Evolutionary conservation across 2,888 invertebrate species (phyloP).

Genomic region (Volucella bombylans): DNA sequence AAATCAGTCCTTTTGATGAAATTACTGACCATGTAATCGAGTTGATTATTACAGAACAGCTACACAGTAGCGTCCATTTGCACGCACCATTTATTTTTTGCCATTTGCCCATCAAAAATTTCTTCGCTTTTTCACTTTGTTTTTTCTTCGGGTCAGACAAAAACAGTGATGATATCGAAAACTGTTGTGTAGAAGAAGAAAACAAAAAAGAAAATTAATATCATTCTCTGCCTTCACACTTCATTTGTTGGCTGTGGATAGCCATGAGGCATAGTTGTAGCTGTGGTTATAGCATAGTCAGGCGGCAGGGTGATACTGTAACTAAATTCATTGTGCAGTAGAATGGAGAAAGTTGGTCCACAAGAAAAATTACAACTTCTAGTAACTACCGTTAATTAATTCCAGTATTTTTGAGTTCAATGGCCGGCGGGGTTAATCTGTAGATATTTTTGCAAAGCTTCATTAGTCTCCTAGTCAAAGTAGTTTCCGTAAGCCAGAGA

Average conservation of each 20-base stretch:
- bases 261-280: neutral
- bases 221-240: constrained; percentile 50
- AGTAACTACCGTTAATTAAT: constrained; percentile 33
- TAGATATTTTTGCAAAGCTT: neutral
- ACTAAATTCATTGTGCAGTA: neutral
- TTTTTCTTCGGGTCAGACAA: constrained; percentile 3
- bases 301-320: neutral
- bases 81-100: constrained; percentile 64
- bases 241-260: constrained; percentile 38
- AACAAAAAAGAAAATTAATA: constrained; percentile 52
- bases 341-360: constrained; percentile 42
- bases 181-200: no score
- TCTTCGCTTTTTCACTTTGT: constrained; percentile 13
- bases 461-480: no score
- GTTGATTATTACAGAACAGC: constrained; percentile 43
- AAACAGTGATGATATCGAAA: constrained; percentile 32
- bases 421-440: constrained; percentile 1
- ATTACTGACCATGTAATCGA: constrained; percentile 51
- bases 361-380: constrained; percentile 1
- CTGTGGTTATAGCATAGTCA: no score
- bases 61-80: constrained; percentile 49
- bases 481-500: no score
- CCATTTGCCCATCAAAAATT: constrained; percentile 14
- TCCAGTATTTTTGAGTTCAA: constrained; percentile 42
- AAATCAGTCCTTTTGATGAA: constrained; percentile 48